These are phyloP conservation scores for Chiloscyllium punctatum DNA, from an alignment of 2,797 vertebrate species.

Conservation along the genomic window DNA sequence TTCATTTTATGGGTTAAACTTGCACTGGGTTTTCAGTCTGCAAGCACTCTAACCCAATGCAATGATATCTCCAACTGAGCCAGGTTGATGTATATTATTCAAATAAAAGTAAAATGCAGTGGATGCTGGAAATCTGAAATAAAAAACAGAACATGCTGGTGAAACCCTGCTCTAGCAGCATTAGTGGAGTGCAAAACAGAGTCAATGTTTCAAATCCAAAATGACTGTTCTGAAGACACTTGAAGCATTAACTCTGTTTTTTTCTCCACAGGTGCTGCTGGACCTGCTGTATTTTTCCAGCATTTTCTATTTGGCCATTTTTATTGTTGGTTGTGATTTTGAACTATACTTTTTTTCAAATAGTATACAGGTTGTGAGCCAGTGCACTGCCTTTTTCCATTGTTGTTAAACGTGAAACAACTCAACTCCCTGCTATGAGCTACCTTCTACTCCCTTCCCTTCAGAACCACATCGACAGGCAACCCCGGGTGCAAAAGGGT, in stretches of 20 bases:
- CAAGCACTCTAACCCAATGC: not conserved
- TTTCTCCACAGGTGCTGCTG: too few relatives aligned
- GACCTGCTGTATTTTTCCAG: too few relatives aligned
- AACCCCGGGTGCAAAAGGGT: too few relatives aligned
- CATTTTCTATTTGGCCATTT: too few relatives aligned
- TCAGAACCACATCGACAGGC: not conserved
- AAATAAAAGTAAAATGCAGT: too few relatives aligned
- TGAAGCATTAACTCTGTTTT: too few relatives aligned
- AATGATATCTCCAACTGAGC: not conserved
- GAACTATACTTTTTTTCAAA: not conserved
- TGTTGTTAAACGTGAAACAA: not conserved
- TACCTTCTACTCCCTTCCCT: not conserved
- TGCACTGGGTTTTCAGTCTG: not conserved
- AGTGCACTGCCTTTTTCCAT: not conserved
- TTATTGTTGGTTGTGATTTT: not conserved
- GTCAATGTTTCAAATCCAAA: too few relatives aligned
- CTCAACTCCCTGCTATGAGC: not conserved
- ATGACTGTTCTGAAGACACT: too few relatives aligned
- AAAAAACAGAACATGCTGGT: too few relatives aligned
- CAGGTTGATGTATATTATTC: not conserved
- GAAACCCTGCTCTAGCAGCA: too few relatives aligned
- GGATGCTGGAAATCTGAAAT: too few relatives aligned
- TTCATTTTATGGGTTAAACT: not conserved
- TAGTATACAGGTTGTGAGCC: not conserved
- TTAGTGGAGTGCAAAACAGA: too few relatives aligned